Evolutionary conservation across 2,797 vertebrate species (phyloP).

Genomic region (Eutrigla gurnardus): DNA sequence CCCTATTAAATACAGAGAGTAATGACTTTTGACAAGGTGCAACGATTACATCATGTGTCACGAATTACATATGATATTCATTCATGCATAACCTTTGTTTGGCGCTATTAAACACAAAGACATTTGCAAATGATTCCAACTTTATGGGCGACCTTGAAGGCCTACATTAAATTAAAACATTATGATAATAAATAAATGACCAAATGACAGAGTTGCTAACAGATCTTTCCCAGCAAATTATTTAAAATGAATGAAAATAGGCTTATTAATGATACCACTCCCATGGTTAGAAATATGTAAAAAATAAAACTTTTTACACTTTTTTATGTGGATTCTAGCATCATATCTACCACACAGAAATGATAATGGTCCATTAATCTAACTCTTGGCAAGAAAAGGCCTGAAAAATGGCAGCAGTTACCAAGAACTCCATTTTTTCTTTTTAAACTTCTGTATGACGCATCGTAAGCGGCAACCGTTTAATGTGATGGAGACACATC

Average conservation of each 20-base stretch:
- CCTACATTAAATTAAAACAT: not conserved
- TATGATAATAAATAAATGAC: not conserved
- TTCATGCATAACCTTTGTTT: too few relatives aligned
- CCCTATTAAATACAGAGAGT: too few relatives aligned
- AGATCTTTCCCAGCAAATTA: not conserved
- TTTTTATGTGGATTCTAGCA: not conserved
- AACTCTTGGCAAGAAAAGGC: not conserved
- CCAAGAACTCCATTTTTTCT: not conserved
- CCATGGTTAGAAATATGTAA: too few relatives aligned
- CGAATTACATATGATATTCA: too few relatives aligned
- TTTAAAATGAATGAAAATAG: not conserved
- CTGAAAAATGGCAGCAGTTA: not conserved
- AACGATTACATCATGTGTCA: too few relatives aligned
- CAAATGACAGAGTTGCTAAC: not conserved
- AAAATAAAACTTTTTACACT: too few relatives aligned
- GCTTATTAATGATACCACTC: too few relatives aligned
- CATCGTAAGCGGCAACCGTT: constrained; percentile 7
- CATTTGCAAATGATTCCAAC: too few relatives aligned
- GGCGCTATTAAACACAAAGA: too few relatives aligned
- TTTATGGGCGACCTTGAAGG: too few relatives aligned
- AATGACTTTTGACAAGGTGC: too few relatives aligned
- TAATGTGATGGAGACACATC: constrained; percentile 23
- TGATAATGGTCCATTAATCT: not conserved
- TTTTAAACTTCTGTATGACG: not conserved
- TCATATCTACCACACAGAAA: not conserved